Conservation (phyloP, 2,797 vertebrate species). For the Gymnodraco acuticeps region DNA sequence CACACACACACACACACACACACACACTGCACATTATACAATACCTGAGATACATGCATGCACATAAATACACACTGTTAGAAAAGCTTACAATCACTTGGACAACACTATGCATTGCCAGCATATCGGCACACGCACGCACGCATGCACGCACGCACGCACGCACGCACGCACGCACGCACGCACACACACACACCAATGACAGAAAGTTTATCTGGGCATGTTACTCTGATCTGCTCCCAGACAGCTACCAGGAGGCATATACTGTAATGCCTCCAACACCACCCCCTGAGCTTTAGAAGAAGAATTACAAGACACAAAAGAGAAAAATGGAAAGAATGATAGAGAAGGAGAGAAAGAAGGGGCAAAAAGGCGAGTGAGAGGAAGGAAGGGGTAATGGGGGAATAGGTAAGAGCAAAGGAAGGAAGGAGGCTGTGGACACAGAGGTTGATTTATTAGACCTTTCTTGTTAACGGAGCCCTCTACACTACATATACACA, state of each 20-base stretch:
- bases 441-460: conserved; percentile 98
- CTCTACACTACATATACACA: conserved; percentile 87
- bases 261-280: conserved; percentile 59
- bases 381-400: conserved; percentile 69
- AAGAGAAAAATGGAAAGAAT: conserved; percentile 55
- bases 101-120: conserved; percentile 17
- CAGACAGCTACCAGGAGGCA: conserved; percentile 72
- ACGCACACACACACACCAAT: no score
- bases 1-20: conserved; percentile 12
- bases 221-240: conserved; percentile 58
- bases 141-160: neutral
- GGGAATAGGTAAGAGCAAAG: conserved; percentile 83
- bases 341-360: conserved; percentile 34
- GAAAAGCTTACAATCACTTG: conserved; percentile 33
- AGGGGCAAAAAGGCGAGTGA: conserved; percentile 51
- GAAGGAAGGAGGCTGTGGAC: conserved; percentile 83
- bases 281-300: conserved; percentile 73
- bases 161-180: conserved; percentile 2
- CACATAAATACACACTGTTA: conserved; percentile 37
- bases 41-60: conserved; percentile 46
- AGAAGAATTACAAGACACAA: conserved; percentile 75
- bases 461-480: conserved; percentile 94
- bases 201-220: conserved; percentile 64
- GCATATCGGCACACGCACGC: conserved; percentile 26
- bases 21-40: conserved; percentile 28